Evolutionary conservation across 2,113 vertebrate genomes (phyloP).

Genomic region (Sander lucioperca): DNA sequence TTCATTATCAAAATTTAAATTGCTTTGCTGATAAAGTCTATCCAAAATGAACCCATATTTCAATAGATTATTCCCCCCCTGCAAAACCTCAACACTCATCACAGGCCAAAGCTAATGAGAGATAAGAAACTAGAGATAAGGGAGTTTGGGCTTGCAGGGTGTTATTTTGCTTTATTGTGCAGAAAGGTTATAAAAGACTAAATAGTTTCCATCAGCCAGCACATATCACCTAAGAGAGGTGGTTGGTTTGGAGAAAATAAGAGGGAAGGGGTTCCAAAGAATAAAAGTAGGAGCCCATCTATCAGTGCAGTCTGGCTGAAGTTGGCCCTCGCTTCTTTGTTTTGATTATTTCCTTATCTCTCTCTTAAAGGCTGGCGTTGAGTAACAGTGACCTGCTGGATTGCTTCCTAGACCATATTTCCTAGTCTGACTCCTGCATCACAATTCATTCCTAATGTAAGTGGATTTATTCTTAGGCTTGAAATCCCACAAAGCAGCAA

Average conservation of each 20-base stretch:
- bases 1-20: conserved; percentile 79
- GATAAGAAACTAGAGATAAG: conserved; percentile 72
- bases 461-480: conserved; percentile 55
- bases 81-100: conserved; percentile 58
- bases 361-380: conserved; percentile 66
- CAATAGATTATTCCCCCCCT: conserved; percentile 56
- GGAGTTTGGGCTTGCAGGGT: conserved; percentile 47
- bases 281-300: conserved; percentile 68
- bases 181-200: conserved; percentile 52
- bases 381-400: conserved; percentile 77
- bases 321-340: conserved; percentile 68
- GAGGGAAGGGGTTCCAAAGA: conserved; percentile 46
- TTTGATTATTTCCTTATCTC: conserved; percentile 82
- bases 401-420: conserved; percentile 75
- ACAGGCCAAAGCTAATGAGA: conserved; percentile 75
- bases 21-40: conserved; percentile 76
- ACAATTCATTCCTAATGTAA: conserved; percentile 64
- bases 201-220: conserved; percentile 41
- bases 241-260: conserved; percentile 52
- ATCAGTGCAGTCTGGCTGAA: conserved; percentile 66
- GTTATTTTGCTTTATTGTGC: conserved; percentile 59
- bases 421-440: conserved; percentile 52
- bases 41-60: conserved; percentile 75
- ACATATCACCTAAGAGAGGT: conserved; percentile 26
- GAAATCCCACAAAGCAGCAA: conserved; percentile 51